These are phyloP conservation scores for Harlomillsia oculata DNA, from an alignment of 1,140 invertebrate genomes.

Conservation along the genomic window DNA sequence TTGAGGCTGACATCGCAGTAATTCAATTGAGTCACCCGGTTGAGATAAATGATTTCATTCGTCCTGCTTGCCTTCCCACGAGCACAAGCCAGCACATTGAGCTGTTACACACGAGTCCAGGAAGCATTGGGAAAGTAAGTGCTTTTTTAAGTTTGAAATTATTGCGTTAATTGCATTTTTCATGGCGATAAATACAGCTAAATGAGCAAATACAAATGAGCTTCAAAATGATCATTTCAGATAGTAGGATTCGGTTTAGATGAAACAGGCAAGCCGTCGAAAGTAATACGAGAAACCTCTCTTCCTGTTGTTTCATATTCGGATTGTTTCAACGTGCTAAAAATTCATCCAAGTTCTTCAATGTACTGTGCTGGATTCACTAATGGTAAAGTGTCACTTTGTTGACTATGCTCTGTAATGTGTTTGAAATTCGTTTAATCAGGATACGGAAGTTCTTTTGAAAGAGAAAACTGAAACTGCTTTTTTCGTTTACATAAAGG, in stretches of 20 bases:
- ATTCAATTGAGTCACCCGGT: conserved; percentile 1
- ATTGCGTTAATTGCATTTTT: background rate
- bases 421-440: too few species aligned
- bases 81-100: conserved; percentile 5
- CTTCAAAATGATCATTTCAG: background rate
- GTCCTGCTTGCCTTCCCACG: conserved; percentile 17
- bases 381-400: conserved; percentile 4
- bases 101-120: conserved; percentile 14
- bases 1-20: conserved; percentile 21
- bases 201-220: too few species aligned
- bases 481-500: background rate
- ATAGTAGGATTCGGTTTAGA: conserved; percentile 20
- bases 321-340: conserved; percentile 14
- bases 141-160: background rate
- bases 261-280: conserved; percentile 16
- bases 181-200: too few species aligned
- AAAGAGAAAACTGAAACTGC: background rate
- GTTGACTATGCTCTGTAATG: background rate
- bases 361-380: conserved; percentile 21
- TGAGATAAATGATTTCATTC: conserved; percentile 10
- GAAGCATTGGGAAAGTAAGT: conserved; percentile 16
- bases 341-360: conserved; percentile 15
- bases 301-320: conserved; percentile 22
- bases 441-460: too few species aligned
- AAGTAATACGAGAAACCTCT: conserved; percentile 8